Base-by-base conservation (phyloP, 2,888 invertebrate species). In the Hypercompe scribonia region DNA sequence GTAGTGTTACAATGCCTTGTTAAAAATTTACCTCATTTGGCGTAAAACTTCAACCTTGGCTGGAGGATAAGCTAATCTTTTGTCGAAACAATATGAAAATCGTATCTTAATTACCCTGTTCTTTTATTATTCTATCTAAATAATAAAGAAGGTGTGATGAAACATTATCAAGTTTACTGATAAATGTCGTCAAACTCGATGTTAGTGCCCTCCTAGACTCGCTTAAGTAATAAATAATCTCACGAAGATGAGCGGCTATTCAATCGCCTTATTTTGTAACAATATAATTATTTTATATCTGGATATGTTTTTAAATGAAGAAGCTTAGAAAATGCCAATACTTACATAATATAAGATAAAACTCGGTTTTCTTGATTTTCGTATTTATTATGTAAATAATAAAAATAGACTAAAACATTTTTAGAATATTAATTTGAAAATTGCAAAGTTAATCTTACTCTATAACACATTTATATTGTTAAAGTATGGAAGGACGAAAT, bases 1-100 rank as follows among this genome's bases (percentile, higher is more conserved):
- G n/a, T 33, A 67, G 31, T 46, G 42, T 50, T 33, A 50, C 33
- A 67, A 67, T 67, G 42, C 31, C 46, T 67, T 67, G 24, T 67
- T 21, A 50, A 24, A 46, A 58, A 61, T 65, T 54, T 69, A 67
- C n/a, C 64, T 63, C 13, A 39, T 66, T 64, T 58, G 31, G 36
- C 3, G 10, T 21, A 15, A 39, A 24, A 11, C 8, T 63, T n/a
- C 31, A 39, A 66, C 67, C 58, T 74, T 79, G 42, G 33, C 39
- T 42, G 64, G 13, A 31, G 10, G 31, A 42, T 66, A 70, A 61
- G 46, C 39, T 64, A 63, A 70, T 70, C 31, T 70, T 11, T 39
- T 63, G 63, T n/a, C 70, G 24, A 42, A 64, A 46, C n/a, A 46
- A n/a, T 46, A 10, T 46, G 10, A 31, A 63, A 70, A 63, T 33